Evolutionary conservation across 1,140 invertebrate genomes (phyloP), one percentile per base, ranked within the genome.

Genomic region (Diuraphis noxia): DNA sequence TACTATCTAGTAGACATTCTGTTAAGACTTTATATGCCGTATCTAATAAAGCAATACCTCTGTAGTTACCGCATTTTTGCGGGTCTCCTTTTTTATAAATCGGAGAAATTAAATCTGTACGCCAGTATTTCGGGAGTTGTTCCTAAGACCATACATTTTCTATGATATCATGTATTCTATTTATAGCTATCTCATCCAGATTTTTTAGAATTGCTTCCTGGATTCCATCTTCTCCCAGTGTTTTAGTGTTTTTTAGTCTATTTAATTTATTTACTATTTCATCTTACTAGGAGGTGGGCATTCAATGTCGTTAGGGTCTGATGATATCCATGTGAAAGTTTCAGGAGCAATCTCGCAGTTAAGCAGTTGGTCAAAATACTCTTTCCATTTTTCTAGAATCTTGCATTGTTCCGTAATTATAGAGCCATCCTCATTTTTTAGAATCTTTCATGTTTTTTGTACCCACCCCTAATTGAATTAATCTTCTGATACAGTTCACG

Each of bases 361-460:
- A 63, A 56, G 52, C 36, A 88, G 23, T 41, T 82, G 81, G 40
- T 43, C 81, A 82, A 82, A 82, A 43, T 30, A n/a, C 81, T 30
- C 8, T 82, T 52, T 88, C 52, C 52, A 88, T 88, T 88, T 88
- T 88, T 63, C 52, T 40, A 88, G 21, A 56, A 56, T 38, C 23
- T 88, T 63, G 19, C 40, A 23, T 30, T 63, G 49, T 88, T 63
- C 49, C 25, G 52, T 88, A 30, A 63, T 56, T 40, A 72, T 21
- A 13, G 52, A 88, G 49, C 52, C 36, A 88, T 88, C 52, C 34
- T 88, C 36, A 88, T 72, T 88, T 88, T 88, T 88, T 25, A 30
- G 52, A 88, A 72, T 38, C 49, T 88, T 49, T 88, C n/a, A n/a
- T n/a, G n/a, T n/a, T n/a, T n/a, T n/a, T n/a, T n/a, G n/a, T n/a